Evolutionary conservation across 1,140 invertebrate species (phyloP).

Genomic region (Drosophila tsacasi): DNA sequence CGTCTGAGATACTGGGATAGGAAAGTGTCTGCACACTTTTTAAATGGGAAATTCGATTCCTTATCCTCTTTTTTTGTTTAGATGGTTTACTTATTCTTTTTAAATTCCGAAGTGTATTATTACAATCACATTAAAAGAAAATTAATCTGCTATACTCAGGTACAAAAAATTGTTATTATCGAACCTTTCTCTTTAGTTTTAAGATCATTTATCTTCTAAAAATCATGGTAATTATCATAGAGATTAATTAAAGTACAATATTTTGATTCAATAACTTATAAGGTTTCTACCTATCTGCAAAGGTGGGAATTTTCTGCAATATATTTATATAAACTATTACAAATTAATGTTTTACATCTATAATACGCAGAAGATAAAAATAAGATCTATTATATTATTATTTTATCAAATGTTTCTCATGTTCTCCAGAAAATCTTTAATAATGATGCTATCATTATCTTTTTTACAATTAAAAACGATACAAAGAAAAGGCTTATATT

Average conservation of each 20-base stretch:
- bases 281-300: not conserved
- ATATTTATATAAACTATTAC: not conserved
- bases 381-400: too few species aligned
- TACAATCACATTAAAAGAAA: conserved; percentile 4
- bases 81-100: not conserved
- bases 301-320: not conserved
- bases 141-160: not conserved
- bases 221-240: not conserved
- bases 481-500: too few species aligned
- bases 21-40: not conserved
- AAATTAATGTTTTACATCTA: not conserved
- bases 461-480: not conserved
- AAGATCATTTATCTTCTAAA: not conserved
- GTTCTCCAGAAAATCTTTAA: not conserved
- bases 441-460: not conserved
- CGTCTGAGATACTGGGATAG: not conserved
- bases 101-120: not conserved
- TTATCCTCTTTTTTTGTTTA: not conserved
- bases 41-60: not conserved
- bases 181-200: not conserved
- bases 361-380: too few species aligned
- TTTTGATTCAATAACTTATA: not conserved
- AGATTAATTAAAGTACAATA: not conserved
- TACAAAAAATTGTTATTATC: not conserved
- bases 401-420: not conserved